These are phyloP conservation scores for Phytoseiulus persimilis DNA, from an alignment of 2,888 invertebrate species.

Conservation along the genomic window DNA sequence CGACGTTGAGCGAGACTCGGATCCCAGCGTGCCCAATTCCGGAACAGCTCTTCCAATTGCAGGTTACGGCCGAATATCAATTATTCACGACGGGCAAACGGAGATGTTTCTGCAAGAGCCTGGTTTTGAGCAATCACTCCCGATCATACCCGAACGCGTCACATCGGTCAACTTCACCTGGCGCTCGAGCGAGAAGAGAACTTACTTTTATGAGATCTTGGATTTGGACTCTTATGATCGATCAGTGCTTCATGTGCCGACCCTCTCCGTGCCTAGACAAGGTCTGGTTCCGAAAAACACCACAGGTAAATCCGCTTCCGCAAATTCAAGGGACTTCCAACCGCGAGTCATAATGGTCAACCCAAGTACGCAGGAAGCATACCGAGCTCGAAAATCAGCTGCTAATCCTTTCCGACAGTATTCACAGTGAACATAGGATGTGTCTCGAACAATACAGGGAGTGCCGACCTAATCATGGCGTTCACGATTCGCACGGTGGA, in stretches of 20 bases:
- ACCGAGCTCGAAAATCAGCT: too few relatives aligned
- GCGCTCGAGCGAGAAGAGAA: slow-evolving; percentile 49
- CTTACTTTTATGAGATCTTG: slow-evolving; percentile 70
- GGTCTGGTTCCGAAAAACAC: slow-evolving; percentile 76
- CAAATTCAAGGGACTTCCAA: not conserved
- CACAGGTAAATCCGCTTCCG: slow-evolving; percentile 61
- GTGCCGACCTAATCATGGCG: slow-evolving; percentile 57
- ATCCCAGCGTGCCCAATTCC: not conserved
- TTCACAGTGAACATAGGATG: slow-evolving; percentile 81
- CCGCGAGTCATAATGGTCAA: too few relatives aligned
- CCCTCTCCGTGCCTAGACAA: slow-evolving; percentile 72
- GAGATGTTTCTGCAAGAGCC: slow-evolving; percentile 77
- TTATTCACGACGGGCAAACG: slow-evolving; percentile 77
- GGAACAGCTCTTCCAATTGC: not conserved
- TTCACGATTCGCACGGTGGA: slow-evolving; percentile 56
- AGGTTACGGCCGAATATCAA: slow-evolving; percentile 58
- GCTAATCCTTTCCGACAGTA: slow-evolving; percentile 55
- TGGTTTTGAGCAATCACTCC: slow-evolving; percentile 77
- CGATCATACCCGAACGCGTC: slow-evolving; percentile 83
- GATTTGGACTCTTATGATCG: slow-evolving; percentile 73
- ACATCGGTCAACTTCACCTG: slow-evolving; percentile 51
- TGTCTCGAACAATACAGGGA: slow-evolving; percentile 75
- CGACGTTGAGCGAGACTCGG: too few relatives aligned
- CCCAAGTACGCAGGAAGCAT: too few relatives aligned
- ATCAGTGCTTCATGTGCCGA: slow-evolving; percentile 72